A percentile compares a stretch with the other conserved stretches of the same genome.
Evolutionary conservation across 2,113 vertebrate genomes (phyloP).

Genomic region (Leptobrachium ailaonicum): DNA sequence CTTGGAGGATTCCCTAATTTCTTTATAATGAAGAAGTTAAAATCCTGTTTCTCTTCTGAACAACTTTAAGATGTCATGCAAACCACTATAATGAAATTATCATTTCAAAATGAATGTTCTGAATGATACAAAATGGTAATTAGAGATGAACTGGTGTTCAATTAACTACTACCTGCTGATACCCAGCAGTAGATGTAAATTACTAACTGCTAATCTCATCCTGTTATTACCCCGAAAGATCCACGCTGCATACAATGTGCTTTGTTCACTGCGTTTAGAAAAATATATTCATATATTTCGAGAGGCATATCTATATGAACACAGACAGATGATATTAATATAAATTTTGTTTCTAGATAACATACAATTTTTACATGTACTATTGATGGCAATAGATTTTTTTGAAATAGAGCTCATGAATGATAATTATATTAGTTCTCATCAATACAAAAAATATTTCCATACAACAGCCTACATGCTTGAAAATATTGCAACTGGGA

Average conservation of each 20-base stretch:
- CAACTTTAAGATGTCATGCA: constrained; percentile 37
- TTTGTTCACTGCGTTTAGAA: background rate
- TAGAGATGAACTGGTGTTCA: constrained; percentile 46
- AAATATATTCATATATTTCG: background rate
- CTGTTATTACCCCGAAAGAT: constrained; percentile 27
- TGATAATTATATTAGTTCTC: too few relatives aligned
- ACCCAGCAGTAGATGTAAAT: constrained; percentile 37
- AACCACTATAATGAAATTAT: constrained; percentile 43
- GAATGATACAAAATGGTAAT: constrained; percentile 48
- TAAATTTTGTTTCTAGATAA: too few relatives aligned
- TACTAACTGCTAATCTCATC: constrained; percentile 39
- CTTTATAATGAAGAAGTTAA: constrained; percentile 40
- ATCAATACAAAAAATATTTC: too few relatives aligned
- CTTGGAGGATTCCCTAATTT: constrained; percentile 28
- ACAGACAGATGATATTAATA: too few relatives aligned
- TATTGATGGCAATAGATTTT: too few relatives aligned
- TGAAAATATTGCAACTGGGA: too few relatives aligned
- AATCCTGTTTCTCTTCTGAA: constrained; percentile 37
- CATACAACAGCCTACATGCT: too few relatives aligned
- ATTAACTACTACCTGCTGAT: constrained; percentile 49
- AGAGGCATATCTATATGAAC: too few relatives aligned
- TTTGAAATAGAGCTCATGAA: too few relatives aligned
- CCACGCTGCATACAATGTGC: background rate
- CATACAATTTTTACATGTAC: too few relatives aligned
- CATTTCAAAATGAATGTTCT: constrained; percentile 44